A percentile compares a stretch with the other conserved stretches of the same genome.
Conservation (phyloP, 2,797 vertebrate species). For the Girardinus metallicus region DNA sequence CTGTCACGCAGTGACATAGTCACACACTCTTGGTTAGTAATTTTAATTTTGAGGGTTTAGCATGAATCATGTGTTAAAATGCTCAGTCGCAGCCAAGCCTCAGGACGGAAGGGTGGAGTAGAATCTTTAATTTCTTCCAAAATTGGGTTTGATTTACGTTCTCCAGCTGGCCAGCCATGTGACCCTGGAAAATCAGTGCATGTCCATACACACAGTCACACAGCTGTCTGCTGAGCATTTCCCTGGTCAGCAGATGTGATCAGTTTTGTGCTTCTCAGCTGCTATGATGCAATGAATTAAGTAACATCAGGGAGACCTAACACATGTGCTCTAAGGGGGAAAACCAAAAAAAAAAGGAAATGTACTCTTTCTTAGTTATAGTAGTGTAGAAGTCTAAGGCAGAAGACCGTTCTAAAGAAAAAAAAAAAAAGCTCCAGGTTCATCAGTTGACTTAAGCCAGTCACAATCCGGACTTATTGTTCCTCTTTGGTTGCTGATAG, state of each 20-base stretch:
- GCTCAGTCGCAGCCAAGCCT: conserved; percentile 37
- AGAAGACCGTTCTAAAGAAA: neutral
- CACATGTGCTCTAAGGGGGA: conserved; percentile 41
- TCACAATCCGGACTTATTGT: neutral
- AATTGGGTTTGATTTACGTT: conserved; percentile 72
- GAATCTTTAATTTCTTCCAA: conserved; percentile 60
- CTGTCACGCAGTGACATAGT: neutral
- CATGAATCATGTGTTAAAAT: neutral
- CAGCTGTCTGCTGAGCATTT: conserved; percentile 59
- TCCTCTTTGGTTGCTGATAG: no score
- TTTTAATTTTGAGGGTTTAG: neutral
- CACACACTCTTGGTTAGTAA: neutral
- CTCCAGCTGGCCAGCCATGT: conserved; percentile 52
- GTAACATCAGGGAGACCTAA: conserved; percentile 40
- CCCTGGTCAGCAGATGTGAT: conserved; percentile 58
- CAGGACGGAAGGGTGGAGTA: conserved; percentile 55
- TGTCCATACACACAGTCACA: conserved; percentile 35
- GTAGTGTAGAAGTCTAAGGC: neutral
- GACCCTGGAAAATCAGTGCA: conserved; percentile 18
- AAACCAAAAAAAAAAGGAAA: conserved; percentile 26
- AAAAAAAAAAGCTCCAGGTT: no score
- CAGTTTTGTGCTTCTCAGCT: conserved; percentile 62
- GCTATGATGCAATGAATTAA: conserved; percentile 45
- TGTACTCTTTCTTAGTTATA: conserved; percentile 1
- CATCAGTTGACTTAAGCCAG: neutral